Base-by-base conservation (phyloP, 2,113 vertebrate species). In the Melanerpes aurifrons region DNA sequence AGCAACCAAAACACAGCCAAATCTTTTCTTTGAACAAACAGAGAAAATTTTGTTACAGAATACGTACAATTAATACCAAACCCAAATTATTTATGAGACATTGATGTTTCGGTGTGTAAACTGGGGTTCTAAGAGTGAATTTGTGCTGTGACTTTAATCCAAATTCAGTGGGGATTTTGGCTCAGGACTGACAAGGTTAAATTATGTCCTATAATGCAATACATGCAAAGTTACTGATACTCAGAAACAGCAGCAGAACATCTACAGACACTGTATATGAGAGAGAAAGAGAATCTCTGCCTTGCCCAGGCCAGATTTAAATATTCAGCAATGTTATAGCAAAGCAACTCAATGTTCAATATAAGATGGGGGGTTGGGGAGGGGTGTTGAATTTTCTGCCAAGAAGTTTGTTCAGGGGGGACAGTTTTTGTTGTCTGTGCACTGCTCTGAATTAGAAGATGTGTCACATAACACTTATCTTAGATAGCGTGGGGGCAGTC, bases 391-490 rank as follows among this genome's bases (percentile, higher is more conserved):
- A 11, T 74, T 90, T 80, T 47, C 86, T 94, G 87, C 73, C 76
- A 94, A 92, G 80, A 90, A 77, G 31, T 82, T 92, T 86, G 73
- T 40, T 29, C 45, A 62, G 74, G 71, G 71, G 68, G 64, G 68
- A 77, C 71, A 76, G 72, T 68, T 93, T 89, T 87, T 82, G 74
- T 93, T 96, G 68, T 69, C 71, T 69, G 32, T 82, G 68, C 45
- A n/a, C 64, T 86, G 80, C 83, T 84, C 92, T 91, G 89, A 93
- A 93, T 95, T 91, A 94, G 94, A 95, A 97, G 70, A 96, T 96
- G 94, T 97, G 94, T 98, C 97, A 97, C 95, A 77, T 93, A 96
- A 97, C 95, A 97, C 97, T 97, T 98, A 97, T 97, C 96, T 97
- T 78, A 97, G 97, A 97, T 96, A 98, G 79, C 32, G 90, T 94